A percentile compares a stretch with the other conserved stretches of the same genome.
Conservation (phyloP, 2,888 invertebrate genomes). For the Ptychoptera albimana region DNA sequence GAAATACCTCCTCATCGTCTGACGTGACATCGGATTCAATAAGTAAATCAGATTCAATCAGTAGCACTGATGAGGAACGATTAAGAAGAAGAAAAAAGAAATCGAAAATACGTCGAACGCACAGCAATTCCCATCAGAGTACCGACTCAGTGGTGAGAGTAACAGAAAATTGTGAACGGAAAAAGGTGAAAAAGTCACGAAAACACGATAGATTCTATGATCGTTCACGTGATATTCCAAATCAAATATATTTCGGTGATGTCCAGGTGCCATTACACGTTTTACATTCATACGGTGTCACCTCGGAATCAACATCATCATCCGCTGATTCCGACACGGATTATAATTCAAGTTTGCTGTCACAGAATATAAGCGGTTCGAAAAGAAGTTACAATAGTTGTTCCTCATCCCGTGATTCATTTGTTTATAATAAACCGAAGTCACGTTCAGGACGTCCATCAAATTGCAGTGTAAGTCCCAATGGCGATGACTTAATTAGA, state of each 20-base stretch:
- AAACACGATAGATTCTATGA: conserved; percentile 20
- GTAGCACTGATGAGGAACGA: not conserved
- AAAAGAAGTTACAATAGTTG: too few species aligned
- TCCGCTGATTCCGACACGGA: too few species aligned
- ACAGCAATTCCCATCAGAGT: not conserved
- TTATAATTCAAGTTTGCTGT: too few species aligned
- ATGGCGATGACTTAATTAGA: not conserved
- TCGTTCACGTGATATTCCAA: conserved; percentile 29
- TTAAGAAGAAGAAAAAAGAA: not conserved
- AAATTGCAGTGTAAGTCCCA: not conserved
- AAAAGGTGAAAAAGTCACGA: too few species aligned
- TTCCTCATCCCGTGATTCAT: too few species aligned
- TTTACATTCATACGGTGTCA: conserved; percentile 5
- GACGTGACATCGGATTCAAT: too few species aligned
- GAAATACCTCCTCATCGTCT: too few species aligned
- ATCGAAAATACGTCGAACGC: not conserved
- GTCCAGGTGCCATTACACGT: conserved; percentile 21
- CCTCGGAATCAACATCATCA: not conserved
- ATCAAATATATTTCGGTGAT: conserved; percentile 38
- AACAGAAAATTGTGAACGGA: too few species aligned
- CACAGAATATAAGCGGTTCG: too few species aligned
- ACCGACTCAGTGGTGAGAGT: not conserved
- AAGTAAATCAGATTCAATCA: not conserved
- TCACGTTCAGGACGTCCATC: too few species aligned
- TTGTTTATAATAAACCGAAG: too few species aligned